phyloP scores from a whole-genome alignment of 2,888 invertebrate species.

The Cheilosia pagana region DNA sequence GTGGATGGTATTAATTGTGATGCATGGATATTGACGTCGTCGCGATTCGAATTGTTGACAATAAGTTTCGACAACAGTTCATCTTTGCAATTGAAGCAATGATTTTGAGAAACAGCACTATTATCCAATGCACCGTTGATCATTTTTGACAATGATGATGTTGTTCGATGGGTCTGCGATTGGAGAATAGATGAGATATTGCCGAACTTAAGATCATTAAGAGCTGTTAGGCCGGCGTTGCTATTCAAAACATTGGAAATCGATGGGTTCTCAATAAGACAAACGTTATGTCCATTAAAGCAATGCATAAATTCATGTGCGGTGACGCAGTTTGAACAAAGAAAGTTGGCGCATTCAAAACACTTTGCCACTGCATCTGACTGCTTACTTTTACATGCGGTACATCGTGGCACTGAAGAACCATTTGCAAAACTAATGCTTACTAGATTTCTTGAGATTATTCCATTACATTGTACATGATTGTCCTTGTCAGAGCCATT shows the following conservation, averaged over 20 bases:
- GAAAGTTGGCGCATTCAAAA: conserved; percentile 97
- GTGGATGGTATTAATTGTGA: conserved; percentile 67
- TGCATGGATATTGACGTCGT: conserved; percentile 56
- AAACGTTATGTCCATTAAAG: conserved; percentile 97
- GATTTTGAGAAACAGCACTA: conserved; percentile 51
- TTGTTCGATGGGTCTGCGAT: conserved; percentile 66
- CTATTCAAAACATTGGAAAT: conserved; percentile 79
- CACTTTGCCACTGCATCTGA: conserved; percentile 97
- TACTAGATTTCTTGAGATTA: conserved; percentile 78
- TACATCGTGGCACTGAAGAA: conserved; percentile 89
- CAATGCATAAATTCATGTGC: conserved; percentile 99
- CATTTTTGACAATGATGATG: conserved; percentile 65
- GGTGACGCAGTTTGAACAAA: conserved; percentile 99
- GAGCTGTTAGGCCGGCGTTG: conserved; percentile 73
- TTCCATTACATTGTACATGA: conserved; percentile 75
- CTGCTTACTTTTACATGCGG: conserved; percentile 98
- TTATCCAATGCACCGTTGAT: conserved; percentile 65
- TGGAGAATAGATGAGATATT: conserved; percentile 81
- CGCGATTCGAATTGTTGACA: conserved; percentile 53
- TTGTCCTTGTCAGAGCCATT: conserved; percentile 61
- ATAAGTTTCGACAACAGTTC: conserved; percentile 60
- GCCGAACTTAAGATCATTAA: conserved; percentile 80
- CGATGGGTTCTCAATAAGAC: conserved; percentile 82
- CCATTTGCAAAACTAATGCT: conserved; percentile 81
- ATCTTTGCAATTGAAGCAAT: conserved; percentile 69